Evolutionary conservation across 2,113 vertebrate species (phyloP).

Genomic region (Caloenas nicobarica): DNA sequence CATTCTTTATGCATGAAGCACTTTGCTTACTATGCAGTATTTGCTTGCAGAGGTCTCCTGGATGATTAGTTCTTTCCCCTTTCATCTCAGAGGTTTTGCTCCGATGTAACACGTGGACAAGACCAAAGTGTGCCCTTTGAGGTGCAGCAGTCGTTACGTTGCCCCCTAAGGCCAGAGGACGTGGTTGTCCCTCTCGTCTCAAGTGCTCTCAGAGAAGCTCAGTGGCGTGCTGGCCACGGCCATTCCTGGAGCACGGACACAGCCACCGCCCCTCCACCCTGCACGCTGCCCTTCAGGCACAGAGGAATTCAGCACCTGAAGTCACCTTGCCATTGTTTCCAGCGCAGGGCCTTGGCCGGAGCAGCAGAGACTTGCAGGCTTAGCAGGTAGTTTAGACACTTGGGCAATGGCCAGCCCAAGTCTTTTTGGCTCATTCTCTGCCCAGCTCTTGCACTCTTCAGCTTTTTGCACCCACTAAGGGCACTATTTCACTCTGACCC

Average conservation of each 20-base stretch:
- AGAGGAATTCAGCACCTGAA: background rate
- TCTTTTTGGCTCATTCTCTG: too few relatives aligned
- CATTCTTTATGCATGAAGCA: background rate
- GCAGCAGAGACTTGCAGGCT: too few relatives aligned
- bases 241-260: background rate
- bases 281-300: background rate
- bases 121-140: background rate
- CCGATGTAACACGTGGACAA: too few relatives aligned
- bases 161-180: background rate
- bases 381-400: too few relatives aligned
- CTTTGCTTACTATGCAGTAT: too few relatives aligned
- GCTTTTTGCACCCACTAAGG: too few relatives aligned
- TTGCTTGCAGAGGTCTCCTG: too few relatives aligned
- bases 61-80: too few relatives aligned
- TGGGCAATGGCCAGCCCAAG: too few relatives aligned
- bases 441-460: too few relatives aligned
- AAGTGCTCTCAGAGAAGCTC: background rate
- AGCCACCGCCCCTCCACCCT: background rate
- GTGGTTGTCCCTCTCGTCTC: background rate
- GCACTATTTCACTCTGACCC: too few relatives aligned
- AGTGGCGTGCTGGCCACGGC: background rate
- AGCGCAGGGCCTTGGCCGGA: background rate
- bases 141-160: background rate
- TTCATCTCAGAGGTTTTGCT: too few relatives aligned
- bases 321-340: background rate